phyloP scores from a whole-genome alignment of 2,888 invertebrate species.

The Cephus nigrinus region DNA sequence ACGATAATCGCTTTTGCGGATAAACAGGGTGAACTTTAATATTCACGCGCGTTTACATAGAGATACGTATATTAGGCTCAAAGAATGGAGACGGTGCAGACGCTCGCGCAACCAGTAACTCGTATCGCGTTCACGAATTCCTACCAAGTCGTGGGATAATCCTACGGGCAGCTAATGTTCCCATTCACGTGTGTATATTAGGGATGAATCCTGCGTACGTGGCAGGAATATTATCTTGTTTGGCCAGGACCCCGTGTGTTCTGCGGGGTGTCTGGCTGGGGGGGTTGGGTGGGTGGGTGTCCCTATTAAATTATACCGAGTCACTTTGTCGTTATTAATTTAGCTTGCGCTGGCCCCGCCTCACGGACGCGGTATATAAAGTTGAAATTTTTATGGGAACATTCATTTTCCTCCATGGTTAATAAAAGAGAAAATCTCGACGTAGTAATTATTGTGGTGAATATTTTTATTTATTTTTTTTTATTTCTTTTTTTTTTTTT shows the following conservation, averaged over 20 bases:
- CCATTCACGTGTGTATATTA: slow-evolving; percentile 39
- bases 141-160: slow-evolving; percentile 35
- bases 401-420: neutral
- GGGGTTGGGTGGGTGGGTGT: slow-evolving; percentile 10
- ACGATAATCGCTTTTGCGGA: neutral
- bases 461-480: slow-evolving; percentile 7
- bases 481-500: slow-evolving; percentile 11
- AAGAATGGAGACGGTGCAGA: slow-evolving; percentile 26
- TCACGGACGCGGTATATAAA: neutral
- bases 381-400: neutral
- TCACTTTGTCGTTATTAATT: slow-evolving; percentile 5
- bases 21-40: neutral
- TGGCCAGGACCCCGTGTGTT: slow-evolving; percentile 32
- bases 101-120: neutral
- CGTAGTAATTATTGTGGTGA: neutral
- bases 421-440: neutral
- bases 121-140: neutral
- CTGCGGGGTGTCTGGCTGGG: slow-evolving; percentile 14
- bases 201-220: slow-evolving; percentile 36
- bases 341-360: neutral
- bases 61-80: slow-evolving; percentile 56
- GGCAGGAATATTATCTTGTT: slow-evolving; percentile 49
- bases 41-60: neutral
- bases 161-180: slow-evolving; percentile 33
- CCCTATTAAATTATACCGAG: slow-evolving; percentile 6